Conservation (phyloP, 2,113 vertebrate genomes). For the Labeo rohita region DNA sequence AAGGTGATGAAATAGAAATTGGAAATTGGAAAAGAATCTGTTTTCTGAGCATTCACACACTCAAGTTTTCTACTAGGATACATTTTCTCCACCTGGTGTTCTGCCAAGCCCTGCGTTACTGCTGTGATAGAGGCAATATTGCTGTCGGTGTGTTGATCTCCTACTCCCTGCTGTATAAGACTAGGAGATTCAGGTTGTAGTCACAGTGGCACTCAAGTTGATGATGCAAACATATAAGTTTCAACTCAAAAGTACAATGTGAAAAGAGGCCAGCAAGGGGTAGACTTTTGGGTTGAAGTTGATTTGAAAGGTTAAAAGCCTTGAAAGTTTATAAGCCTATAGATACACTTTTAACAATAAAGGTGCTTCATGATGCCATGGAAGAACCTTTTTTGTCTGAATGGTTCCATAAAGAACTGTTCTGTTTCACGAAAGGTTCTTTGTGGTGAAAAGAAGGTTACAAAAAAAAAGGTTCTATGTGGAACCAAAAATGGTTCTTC, state of each 20-base stretch:
- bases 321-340: too few relatives aligned
- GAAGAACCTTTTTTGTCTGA: too few relatives aligned
- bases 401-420: too few relatives aligned
- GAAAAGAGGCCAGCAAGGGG: not conserved
- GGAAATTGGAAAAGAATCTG: constrained; percentile 20
- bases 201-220: not conserved
- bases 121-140: constrained; percentile 10
- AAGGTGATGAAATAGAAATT: constrained; percentile 18
- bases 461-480: too few relatives aligned
- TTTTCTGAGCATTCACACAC: constrained; percentile 8
- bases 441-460: too few relatives aligned
- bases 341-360: too few relatives aligned
- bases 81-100: not conserved
- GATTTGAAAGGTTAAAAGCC: not conserved
- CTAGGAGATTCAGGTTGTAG: not conserved
- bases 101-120: not conserved
- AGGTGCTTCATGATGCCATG: too few relatives aligned
- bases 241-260: not conserved
- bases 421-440: too few relatives aligned
- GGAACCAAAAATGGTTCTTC: too few relatives aligned
- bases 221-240: not conserved
- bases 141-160: constrained; percentile 8
- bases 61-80: constrained; percentile 13
- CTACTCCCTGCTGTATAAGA: constrained; percentile 14
- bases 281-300: not conserved